phyloP scores from a whole-genome alignment of 2,888 invertebrate genomes.

The Cerceris rybyensis region DNA sequence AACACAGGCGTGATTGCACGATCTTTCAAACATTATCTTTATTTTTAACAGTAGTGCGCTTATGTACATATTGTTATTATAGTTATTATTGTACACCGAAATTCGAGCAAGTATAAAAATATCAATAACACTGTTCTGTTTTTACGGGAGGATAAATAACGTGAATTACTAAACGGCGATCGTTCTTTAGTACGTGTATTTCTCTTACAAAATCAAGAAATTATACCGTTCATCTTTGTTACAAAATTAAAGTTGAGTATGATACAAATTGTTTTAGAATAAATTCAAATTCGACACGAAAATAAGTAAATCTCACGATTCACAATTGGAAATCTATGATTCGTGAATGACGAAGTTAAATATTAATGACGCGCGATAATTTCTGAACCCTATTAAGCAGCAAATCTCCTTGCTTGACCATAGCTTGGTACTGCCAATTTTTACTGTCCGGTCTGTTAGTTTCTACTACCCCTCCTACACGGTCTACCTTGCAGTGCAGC shows the following conservation, averaged over 20 bases:
- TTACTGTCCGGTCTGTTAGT: conserved; percentile 96
- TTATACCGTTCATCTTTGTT: conserved; percentile 39
- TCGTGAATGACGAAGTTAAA: conserved; percentile 83
- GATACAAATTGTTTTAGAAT: conserved; percentile 28
- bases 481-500: conserved; percentile 98
- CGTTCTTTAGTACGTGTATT: conserved; percentile 56
- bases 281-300: conserved; percentile 11
- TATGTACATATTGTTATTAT: too few species aligned
- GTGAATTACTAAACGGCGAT: conserved; percentile 8
- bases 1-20: background rate
- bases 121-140: too few species aligned
- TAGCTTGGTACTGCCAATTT: conserved; percentile 96
- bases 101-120: too few species aligned
- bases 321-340: conserved; percentile 27
- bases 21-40: background rate
- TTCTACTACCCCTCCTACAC: conserved; percentile 97
- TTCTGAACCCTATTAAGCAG: conserved; percentile 99
- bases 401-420: conserved; percentile 98
- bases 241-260: conserved; percentile 46
- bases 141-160: background rate
- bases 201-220: conserved; percentile 57
- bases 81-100: too few species aligned
- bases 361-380: conserved; percentile 99
- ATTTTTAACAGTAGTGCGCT: background rate
- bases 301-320: conserved; percentile 28